Base-by-base conservation (phyloP, 2,113 vertebrate species). In the Leucoraja erinaceus region DNA sequence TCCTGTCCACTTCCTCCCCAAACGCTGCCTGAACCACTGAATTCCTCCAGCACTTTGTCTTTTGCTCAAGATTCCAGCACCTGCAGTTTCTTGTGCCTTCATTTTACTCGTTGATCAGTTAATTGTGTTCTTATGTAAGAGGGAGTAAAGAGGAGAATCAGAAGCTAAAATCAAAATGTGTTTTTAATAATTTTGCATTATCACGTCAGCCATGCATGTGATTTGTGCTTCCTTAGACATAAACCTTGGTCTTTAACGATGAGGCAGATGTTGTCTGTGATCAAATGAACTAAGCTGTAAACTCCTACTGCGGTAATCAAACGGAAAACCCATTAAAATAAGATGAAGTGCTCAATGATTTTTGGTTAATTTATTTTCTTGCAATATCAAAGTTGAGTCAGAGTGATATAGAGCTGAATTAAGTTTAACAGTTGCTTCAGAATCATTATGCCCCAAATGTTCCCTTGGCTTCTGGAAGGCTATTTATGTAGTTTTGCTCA, bases 341-440 rank as follows among this genome's bases (percentile, higher is more conserved):
- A 63, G n/a, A 63, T 16, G 12, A 88, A n/a, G 28, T 18, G 4
- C 56, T 88, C 56, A 63, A 18, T 20, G 11, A 88, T 88, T 88
- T 88, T 86, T 31, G 28, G 59, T 7, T 86, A 61, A 86, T 86
- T 31, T 88, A 66, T 31, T 63, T 88, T 61, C n/a, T 88, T 66
- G 16, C 59, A 83, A 56, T 83, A 83, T 83, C 8, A 25, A 28
- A 83, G 79, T 83, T 83, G 47, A 81, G 38, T 81, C 7, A 83
- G 75, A 33, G 75, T 77, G 75, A 77, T 33, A 77, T 33, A 77
- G n/a, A 33, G 75, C 33, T 77, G 75, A 77, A 77, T 77, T 31
- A 83, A 56, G 33, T 54, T 83, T 83, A 83, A 83, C 79, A 66
- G 28, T 88, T 88, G 83, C 59, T 66, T 88, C 61, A 28, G 61